Conservation (phyloP, 2,888 invertebrate genomes). For the Ormyrus pomaceus region DNA sequence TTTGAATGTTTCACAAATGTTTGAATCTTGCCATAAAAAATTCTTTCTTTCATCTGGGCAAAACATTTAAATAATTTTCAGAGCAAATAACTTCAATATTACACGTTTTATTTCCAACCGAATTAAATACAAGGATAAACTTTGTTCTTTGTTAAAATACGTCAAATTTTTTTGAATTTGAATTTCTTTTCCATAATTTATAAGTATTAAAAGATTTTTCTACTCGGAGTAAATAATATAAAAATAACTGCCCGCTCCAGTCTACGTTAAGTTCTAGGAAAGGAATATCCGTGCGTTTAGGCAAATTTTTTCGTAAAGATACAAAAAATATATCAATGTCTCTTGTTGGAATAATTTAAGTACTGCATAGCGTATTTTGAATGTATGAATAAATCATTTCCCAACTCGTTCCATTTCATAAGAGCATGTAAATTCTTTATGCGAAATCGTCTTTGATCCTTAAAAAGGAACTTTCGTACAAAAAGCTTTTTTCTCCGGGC, state of each 20-base stretch:
- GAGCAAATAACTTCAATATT: too few relatives aligned
- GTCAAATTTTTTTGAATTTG: background rate
- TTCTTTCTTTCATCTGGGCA: too few relatives aligned
- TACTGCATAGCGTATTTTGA: slow-evolving; percentile 19
- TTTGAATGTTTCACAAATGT: too few relatives aligned
- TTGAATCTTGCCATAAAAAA: too few relatives aligned
- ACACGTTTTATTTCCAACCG: too few relatives aligned
- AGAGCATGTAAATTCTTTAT: slow-evolving; percentile 36
- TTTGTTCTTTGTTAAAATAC: background rate
- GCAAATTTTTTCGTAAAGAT: background rate
- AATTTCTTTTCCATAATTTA: background rate
- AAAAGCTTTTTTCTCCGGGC: too few relatives aligned
- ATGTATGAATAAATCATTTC: slow-evolving; percentile 37
- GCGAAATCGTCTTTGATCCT: slow-evolving; percentile 25
- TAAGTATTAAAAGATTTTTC: too few relatives aligned
- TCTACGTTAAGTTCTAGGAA: too few relatives aligned
- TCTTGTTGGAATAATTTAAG: slow-evolving; percentile 29
- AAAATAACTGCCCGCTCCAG: too few relatives aligned
- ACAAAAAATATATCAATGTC: slow-evolving; percentile 25
- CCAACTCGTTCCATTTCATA: slow-evolving; percentile 19
- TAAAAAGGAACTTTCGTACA: background rate
- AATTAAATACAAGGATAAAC: background rate
- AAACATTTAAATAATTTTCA: too few relatives aligned
- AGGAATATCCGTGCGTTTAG: background rate
- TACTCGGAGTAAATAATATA: too few relatives aligned